These are phyloP conservation scores for Suricata suricatta DNA, from an alignment of 2,113 vertebrate species.

Conservation along the genomic window DNA sequence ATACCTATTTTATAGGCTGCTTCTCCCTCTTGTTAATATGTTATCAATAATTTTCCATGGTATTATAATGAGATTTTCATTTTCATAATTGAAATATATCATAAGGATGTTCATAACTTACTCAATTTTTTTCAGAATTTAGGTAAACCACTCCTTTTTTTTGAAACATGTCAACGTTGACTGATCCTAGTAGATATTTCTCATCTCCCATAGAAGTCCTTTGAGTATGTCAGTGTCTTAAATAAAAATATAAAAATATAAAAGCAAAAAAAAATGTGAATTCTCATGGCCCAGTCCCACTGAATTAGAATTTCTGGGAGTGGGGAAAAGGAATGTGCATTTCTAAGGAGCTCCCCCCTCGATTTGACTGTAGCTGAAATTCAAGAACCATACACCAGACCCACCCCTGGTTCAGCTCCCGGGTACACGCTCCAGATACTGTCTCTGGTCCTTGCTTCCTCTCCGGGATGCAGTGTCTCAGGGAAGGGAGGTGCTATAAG, in stretches of 20 bases:
- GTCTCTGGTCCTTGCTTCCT: neutral
- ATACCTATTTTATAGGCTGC: neutral
- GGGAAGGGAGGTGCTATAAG: neutral
- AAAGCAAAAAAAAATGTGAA: too few relatives aligned
- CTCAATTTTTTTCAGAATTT: neutral
- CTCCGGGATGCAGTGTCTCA: neutral
- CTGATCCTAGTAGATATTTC: neutral
- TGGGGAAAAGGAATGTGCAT: neutral
- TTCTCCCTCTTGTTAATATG: neutral
- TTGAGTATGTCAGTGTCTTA: neutral
- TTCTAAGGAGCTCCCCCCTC: neutral
- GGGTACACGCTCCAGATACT: rapidly evolving
- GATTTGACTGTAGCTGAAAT: neutral
- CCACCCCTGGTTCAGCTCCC: neutral
- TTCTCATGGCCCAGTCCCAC: neutral
- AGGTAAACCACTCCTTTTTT: neutral
- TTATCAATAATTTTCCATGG: neutral
- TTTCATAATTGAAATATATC: neutral
- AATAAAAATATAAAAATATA: neutral
- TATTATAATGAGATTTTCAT: neutral
- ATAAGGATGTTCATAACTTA: neutral
- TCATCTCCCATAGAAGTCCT: neutral
- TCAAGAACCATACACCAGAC: neutral
- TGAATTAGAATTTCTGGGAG: neutral
- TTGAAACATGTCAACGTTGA: neutral